Evolutionary conservation across 2,113 vertebrate species (phyloP), one percentile per base, ranked within the genome.

Genomic region (Bufo gargarizans): DNA sequence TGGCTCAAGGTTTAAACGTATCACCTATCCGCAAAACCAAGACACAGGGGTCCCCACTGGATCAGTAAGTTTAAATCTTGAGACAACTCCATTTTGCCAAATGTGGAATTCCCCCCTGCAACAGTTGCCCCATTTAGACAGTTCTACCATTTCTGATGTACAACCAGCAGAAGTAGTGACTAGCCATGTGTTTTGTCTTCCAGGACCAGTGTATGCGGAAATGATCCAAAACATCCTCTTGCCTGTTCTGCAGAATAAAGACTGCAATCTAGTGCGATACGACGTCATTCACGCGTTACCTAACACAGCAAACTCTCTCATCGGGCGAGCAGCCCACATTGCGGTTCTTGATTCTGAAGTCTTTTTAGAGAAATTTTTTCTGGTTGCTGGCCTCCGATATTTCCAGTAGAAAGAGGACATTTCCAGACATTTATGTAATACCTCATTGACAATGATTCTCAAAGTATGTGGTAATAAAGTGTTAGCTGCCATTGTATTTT

Each of bases 301-400:
- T 92, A 99, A 99, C 93, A 99, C 98, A 33, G 97, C 98, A 86
- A 99, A 99, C 93, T 99, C 98, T 82, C 96, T 99, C 17, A 99
- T 99, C 3, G 98, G 98, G 86, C 96, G 98, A 92, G 98, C 98
- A 69, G 98, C 98, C 88, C 98, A 99, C 92, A 99, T 99, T 90
- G 98, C 98, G 90, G 98, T 99, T 93, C 96, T 99, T 16, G 98
- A 99, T 92, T 99, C 98, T 4, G 98, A 99, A 96, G 99, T 99
- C 95, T 99, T 99, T 95, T 95, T 99, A 94, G 98, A 99, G 94
- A 99, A 99, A 93, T 99, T 99, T 94, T 99, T 99, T 90, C 96
- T 99, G 67, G 98, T 99, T 90, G 97, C 96, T 90, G 98, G 96
- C 93, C 97, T 99, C 89, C 98, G 97, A 94, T 99, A 98, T 93